Evolutionary conservation across 2,113 vertebrate genomes (phyloP).

Genomic region (Natator depressus): DNA sequence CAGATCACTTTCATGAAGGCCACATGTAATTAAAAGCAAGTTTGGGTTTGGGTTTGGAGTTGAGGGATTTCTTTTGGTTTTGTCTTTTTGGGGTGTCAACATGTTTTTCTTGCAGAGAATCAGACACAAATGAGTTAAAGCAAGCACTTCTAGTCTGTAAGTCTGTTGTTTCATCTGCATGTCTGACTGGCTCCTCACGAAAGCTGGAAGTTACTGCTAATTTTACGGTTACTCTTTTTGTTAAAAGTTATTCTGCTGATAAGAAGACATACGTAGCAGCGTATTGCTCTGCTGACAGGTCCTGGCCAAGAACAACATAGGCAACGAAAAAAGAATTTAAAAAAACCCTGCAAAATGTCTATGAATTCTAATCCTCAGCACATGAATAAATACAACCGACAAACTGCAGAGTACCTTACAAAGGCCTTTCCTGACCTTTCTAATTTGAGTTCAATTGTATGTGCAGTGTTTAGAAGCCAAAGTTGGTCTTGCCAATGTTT

Average conservation of each 20-base stretch:
- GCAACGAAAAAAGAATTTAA: constrained; percentile 73
- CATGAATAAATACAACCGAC: constrained; percentile 89
- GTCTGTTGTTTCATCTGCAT: background rate
- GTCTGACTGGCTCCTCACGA: background rate
- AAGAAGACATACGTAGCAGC: constrained; percentile 63
- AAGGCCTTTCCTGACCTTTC: constrained; percentile 78
- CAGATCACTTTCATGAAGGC: constrained; percentile 3
- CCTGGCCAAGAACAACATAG: constrained; percentile 82
- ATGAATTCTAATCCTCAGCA: constrained; percentile 86
- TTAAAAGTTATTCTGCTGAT: constrained; percentile 69
- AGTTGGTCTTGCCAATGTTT: constrained; percentile 63
- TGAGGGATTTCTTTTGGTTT: background rate
- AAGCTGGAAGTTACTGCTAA: constrained; percentile 16
- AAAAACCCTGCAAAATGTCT: constrained; percentile 82
- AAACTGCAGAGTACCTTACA: constrained; percentile 81
- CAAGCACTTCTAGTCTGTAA: background rate
- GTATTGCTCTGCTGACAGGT: constrained; percentile 70
- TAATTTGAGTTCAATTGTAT: constrained; percentile 85
- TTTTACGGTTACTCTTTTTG: constrained; percentile 32
- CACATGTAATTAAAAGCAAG: constrained; percentile 22
- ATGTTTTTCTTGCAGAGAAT: background rate
- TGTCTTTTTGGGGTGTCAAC: constrained; percentile 2
- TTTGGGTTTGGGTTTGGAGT: background rate
- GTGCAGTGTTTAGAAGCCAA: constrained; percentile 66
- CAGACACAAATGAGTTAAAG: constrained; percentile 21